Evolutionary conservation across 2,113 vertebrate genomes (phyloP).

Genomic region (Myotis yumanensis): DNA sequence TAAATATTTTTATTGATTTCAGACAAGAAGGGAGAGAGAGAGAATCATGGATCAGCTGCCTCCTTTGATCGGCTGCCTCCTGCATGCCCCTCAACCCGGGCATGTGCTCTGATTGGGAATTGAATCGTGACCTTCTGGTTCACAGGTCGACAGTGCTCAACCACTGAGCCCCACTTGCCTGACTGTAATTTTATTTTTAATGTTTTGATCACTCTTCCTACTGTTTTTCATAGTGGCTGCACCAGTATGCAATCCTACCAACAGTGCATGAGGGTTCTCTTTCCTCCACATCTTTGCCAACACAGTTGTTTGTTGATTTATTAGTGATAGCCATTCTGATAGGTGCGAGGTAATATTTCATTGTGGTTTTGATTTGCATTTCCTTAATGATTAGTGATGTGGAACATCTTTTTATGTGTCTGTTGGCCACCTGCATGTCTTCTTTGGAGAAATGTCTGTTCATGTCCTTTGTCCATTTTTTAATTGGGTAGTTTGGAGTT

Average conservation of each 20-base stretch:
- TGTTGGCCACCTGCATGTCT: background rate
- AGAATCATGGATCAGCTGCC: background rate
- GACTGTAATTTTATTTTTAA: background rate
- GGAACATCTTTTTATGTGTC: background rate
- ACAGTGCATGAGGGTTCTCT: background rate
- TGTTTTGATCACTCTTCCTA: background rate
- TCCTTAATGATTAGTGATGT: background rate
- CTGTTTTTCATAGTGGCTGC: background rate
- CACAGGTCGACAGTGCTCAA: background rate
- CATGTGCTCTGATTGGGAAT: background rate
- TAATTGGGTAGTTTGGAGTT: background rate
- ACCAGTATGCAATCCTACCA: background rate
- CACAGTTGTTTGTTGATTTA: background rate
- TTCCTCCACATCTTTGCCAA: background rate
- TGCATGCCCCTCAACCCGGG: background rate
- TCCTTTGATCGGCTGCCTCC: background rate
- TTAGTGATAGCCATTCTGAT: background rate
- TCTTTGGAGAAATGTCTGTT: background rate
- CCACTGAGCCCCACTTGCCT: background rate
- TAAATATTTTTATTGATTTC: background rate
- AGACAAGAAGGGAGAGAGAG: background rate
- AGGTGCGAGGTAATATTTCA: background rate
- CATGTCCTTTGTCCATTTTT: background rate
- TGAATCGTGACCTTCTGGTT: no score
- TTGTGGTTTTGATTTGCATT: background rate